phyloP scores from a whole-genome alignment of 2,113 vertebrate genomes.

The Aix galericulata region DNA sequence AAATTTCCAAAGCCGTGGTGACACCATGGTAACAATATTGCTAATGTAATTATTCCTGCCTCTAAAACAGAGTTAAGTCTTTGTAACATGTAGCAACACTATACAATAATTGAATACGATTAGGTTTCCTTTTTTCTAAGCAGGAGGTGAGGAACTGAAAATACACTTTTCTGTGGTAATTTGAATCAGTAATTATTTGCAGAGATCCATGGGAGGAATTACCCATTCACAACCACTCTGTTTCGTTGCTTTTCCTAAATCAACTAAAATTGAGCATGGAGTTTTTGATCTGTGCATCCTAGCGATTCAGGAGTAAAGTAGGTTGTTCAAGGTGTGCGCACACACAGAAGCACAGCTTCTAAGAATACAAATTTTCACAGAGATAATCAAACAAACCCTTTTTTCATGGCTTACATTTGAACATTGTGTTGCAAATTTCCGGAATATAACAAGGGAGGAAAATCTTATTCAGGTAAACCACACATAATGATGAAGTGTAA shows the following conservation, averaged over 20 bases:
- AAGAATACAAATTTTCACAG: background rate
- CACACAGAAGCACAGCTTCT: background rate
- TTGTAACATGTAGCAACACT: constrained; percentile 24
- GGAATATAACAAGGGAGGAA: background rate
- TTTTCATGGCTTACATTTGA: background rate
- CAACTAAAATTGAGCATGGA: background rate
- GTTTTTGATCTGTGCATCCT: background rate
- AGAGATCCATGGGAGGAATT: constrained; percentile 23
- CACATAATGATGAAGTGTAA: background rate
- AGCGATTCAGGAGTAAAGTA: background rate
- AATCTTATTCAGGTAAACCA: background rate
- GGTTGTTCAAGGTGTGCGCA: background rate
- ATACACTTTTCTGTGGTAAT: constrained; percentile 39
- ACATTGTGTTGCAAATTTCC: background rate
- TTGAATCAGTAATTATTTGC: constrained; percentile 44
- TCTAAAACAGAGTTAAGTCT: constrained; percentile 50
- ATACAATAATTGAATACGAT: constrained; percentile 44
- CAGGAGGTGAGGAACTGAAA: constrained; percentile 55
- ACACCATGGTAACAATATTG: constrained; percentile 70
- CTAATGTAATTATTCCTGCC: constrained; percentile 60
- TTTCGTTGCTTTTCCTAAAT: constrained; percentile 10
- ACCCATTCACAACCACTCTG: background rate
- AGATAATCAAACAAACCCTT: background rate
- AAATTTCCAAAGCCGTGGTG: constrained; percentile 35
- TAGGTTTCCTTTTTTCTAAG: constrained; percentile 50